Percentiles rank a stretch among this genome's conserved stretches.
Evolutionary conservation across 2,797 vertebrate genomes (phyloP).

Genomic region (Mycteria americana): DNA sequence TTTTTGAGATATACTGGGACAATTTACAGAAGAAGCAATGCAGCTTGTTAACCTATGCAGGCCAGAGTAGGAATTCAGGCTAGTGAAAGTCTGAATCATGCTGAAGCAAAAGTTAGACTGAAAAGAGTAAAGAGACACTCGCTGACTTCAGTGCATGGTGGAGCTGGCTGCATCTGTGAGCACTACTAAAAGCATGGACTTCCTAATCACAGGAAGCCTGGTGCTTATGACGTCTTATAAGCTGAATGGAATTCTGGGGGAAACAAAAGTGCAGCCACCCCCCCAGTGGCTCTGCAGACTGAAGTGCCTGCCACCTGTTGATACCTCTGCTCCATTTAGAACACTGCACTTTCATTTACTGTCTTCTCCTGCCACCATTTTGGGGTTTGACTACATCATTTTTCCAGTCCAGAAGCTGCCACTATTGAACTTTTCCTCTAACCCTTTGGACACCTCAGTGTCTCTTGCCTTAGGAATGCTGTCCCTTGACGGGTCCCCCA

Average conservation of each 20-base stretch:
- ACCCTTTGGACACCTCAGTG: not conserved
- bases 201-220: not conserved
- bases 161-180: not conserved
- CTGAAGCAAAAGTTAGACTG: not conserved
- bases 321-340: not conserved
- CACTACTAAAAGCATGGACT: not conserved
- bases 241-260: not conserved
- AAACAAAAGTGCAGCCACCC: not conserved
- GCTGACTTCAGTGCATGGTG: fast-evolving
- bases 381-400: not conserved
- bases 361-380: not conserved
- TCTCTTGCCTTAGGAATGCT: not conserved
- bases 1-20: not conserved
- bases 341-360: not conserved
- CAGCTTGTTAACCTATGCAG: not conserved
- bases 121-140: not conserved
- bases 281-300: not conserved
- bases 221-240: not conserved
- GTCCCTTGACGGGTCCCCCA: not conserved
- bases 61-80: not conserved
- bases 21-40: not conserved
- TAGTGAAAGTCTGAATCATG: not conserved
- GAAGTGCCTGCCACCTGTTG: not conserved
- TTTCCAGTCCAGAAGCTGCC: not conserved
- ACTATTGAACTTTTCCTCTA: not conserved